These are phyloP conservation scores for Macrotus californicus DNA, from an alignment of 2,113 vertebrate species.

Conservation along the genomic window DNA sequence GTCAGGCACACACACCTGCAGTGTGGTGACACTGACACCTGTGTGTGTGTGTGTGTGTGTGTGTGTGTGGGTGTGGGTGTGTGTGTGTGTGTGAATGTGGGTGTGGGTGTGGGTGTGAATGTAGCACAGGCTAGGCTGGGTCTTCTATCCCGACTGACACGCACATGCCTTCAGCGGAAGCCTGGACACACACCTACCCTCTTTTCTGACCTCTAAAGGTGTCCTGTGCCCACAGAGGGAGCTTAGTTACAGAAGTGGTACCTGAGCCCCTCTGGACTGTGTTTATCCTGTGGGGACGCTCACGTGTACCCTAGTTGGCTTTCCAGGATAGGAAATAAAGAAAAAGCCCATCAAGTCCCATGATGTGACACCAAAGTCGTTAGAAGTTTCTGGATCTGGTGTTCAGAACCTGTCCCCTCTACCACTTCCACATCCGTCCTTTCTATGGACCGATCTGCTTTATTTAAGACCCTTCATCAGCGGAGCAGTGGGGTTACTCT, in stretches of 20 bases:
- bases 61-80: not conserved
- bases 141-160: not conserved
- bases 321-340: not conserved
- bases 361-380: not conserved
- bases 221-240: not conserved
- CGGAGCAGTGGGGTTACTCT: not conserved
- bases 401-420: not conserved
- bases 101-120: not conserved
- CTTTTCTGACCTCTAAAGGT: not conserved
- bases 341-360: not conserved
- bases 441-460: not conserved
- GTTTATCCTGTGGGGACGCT: not conserved
- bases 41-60: not conserved
- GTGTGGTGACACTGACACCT: no score
- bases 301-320: not conserved
- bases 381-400: not conserved
- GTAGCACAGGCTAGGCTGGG: no score
- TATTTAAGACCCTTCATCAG: not conserved
- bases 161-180: not conserved
- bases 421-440: not conserved
- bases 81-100: no score
- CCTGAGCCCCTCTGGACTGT: not conserved
- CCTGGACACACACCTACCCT: not conserved
- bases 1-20: no score
- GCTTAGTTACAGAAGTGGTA: not conserved